Evolutionary conservation across 2,888 invertebrate species (phyloP), one percentile per base, ranked within the genome.

Genomic region (Iphiclides podalirius): DNA sequence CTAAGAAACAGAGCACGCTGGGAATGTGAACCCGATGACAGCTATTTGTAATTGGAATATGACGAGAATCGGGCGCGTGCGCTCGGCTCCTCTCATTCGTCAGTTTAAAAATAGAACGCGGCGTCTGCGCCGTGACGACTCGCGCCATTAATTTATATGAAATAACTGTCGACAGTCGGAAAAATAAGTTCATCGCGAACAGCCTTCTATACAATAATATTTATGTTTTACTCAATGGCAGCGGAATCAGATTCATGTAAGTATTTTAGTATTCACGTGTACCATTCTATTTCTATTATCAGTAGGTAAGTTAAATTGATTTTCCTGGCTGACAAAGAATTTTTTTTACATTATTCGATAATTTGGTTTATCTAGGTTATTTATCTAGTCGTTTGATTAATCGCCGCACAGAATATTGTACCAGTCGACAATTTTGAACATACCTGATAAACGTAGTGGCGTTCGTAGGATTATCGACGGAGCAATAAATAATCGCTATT

Each of bases 111-210:
- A 88, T 88, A 88, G 88, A 84, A 75, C 72, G 71, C 79, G 72
- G 85, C 83, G 87, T 86, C 87, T 87, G 88, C 79, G 84, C 79
- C 81, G 79, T 88, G 85, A 88, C 85, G 86, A 86, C 86, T 86
- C 85, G 74, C 84, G 80, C 88, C 87, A 87, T 88, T 87, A 86
- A 87, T 88, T 87, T 87, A 86, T 88, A 87, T 87, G 85, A 88
- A 87, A 88, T 88, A 87, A 86, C 86, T 87, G 88, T 87, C 85
- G 86, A 84, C 87, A 86, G 83, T 80, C 79, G 75, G 80, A 87
- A 87, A 88, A 88, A 87, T 85, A 83, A 85, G 79, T 85, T 76
- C 75, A 83, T 84, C 71, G 76, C 72, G 79, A 83, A 79, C 70
- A 82, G 81, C 82, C 84, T 87, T 84, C 83, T 73, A 72, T 72